Base-by-base conservation (phyloP, 2,888 invertebrate species). In the Chironomus tentans region DNA sequence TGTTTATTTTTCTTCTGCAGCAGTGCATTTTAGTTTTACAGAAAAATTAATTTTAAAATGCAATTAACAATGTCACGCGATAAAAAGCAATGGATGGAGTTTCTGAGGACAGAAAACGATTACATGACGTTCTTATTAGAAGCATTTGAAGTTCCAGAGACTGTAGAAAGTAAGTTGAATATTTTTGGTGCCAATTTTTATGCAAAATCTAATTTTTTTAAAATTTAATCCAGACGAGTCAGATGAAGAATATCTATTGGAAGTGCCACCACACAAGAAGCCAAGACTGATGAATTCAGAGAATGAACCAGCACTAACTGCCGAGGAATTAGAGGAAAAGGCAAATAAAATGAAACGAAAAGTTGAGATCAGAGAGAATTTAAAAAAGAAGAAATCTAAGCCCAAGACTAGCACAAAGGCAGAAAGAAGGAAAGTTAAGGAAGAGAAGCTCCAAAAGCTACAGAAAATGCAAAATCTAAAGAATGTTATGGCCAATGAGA, bases 321-420 rank as follows among this genome's bases (percentile, higher is more conserved):
- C 80, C 3, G 79, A 80, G 50, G 81, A 82, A 48, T 77, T 81
- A 4, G 79, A 82, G 50, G 81, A 84, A 28, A 79, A 81, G 0
- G 73, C 81, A 2, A 79, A 80, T 61, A 80, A 81, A 2, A 83
- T 84, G 1, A 83, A 82, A 73, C 83, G 84, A 77, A 84, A 84
- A 80, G 78, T 83, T n/a, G 68, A 50, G 77, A 38, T 38, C 80
- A 80, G 77, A 80, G 82, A 6, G 83, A 83, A 77, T 83, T 83
- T 68, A 80, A 80, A 0, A 82, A 83, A 0, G 82, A 83, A 68
- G 80, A 38, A 15, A 38, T 10, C 38, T 38, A 38, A 38, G 38
- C 38, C 38, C 10, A 38, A 38, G 4, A 38, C 38, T 10, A 38
- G 80, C 82, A 4, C 82, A 77, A 81, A 79, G 38, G 81, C 82